Evolutionary conservation across 2,888 invertebrate species (phyloP).

Genomic region (Phortica magna): DNA sequence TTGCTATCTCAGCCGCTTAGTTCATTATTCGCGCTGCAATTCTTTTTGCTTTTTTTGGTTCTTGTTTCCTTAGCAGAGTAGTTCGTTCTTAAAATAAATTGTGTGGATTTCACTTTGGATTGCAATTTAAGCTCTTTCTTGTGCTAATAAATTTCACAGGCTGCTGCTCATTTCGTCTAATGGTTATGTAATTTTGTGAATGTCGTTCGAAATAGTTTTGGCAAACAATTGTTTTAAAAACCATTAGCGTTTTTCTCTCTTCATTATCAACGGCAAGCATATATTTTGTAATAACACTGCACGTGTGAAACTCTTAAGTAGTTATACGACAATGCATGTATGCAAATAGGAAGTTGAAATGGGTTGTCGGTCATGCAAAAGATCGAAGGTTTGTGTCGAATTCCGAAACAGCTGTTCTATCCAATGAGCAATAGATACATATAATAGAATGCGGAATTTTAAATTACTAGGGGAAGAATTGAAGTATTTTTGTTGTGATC

Average conservation of each 20-base stretch:
- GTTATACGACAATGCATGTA: no score
- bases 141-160: conserved; percentile 17
- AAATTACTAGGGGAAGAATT: no score
- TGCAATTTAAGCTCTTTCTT: conserved; percentile 22
- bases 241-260: background rate
- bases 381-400: no score
- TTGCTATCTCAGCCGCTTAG: conserved; percentile 25
- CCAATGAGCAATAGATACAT: no score
- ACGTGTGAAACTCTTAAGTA: no score
- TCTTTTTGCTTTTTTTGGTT: conserved; percentile 18
- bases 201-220: background rate
- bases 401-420: no score
- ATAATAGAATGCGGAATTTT: no score
- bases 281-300: no score
- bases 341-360: no score
- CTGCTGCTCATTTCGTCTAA: conserved; percentile 2
- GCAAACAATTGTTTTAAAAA: conserved; percentile 2
- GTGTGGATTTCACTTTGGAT: conserved; percentile 23
- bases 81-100: conserved; percentile 31
- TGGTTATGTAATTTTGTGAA: background rate
- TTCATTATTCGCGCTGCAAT: conserved; percentile 26
- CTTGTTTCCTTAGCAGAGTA: background rate
- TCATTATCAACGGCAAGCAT: no score
- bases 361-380: no score
- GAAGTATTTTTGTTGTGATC: no score